Conservation (phyloP, 2,888 invertebrate species). For the Strigamia maritima region DNA sequence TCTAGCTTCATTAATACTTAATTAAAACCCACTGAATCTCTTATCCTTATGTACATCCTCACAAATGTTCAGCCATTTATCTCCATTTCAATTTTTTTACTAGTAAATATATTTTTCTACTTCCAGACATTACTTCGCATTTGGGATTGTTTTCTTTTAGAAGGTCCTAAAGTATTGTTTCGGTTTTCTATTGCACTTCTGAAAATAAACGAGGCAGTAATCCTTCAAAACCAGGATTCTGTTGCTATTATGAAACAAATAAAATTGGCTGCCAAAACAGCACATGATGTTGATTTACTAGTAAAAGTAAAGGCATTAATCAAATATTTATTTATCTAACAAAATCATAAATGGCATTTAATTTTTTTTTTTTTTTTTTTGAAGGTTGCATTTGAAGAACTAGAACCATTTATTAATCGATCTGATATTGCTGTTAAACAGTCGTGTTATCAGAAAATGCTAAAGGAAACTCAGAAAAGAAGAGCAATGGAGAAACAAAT, state of each 20-base stretch:
- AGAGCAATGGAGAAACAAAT: conserved; percentile 49
- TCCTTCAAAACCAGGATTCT: conserved; percentile 54
- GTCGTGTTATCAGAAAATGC: conserved; percentile 52
- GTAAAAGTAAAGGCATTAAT: conserved; percentile 49
- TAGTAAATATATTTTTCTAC: conserved; percentile 12
- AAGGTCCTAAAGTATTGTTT: conserved; percentile 58
- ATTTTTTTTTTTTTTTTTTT: not conserved
- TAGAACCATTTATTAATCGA: conserved; percentile 55
- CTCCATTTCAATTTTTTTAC: too few relatives aligned
- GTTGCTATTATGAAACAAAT: conserved; percentile 57
- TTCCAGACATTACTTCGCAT: conserved; percentile 56
- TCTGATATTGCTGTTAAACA: conserved; percentile 54
- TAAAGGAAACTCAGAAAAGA: conserved; percentile 54
- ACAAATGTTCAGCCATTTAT: too few relatives aligned
- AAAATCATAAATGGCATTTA: not conserved
- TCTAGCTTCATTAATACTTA: too few relatives aligned
- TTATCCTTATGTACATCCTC: too few relatives aligned
- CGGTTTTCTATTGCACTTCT: conserved; percentile 56
- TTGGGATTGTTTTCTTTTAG: conserved; percentile 59
- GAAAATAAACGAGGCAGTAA: conserved; percentile 52
- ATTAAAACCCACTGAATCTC: too few relatives aligned
- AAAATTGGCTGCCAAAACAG: conserved; percentile 55
- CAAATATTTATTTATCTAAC: not conserved
- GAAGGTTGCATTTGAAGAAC: conserved; percentile 55
- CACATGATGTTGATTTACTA: conserved; percentile 56